Percentiles rank a stretch among this genome's conserved stretches.
phyloP scores from a whole-genome alignment of 2,797 vertebrate genomes.

The Zalophus californianus region DNA sequence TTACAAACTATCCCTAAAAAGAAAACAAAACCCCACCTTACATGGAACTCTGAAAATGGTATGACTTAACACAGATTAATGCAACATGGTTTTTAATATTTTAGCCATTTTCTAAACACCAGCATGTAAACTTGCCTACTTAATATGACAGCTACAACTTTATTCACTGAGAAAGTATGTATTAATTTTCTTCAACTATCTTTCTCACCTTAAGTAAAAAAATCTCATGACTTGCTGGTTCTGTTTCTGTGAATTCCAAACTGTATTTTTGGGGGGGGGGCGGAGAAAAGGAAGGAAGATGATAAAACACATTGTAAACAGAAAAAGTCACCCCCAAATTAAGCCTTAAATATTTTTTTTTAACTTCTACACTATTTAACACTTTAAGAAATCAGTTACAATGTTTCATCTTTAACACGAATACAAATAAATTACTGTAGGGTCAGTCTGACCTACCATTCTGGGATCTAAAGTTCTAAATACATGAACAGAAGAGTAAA shows the following conservation, averaged over 20 bases:
- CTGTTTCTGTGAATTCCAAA: slow-evolving; percentile 57
- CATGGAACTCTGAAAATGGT: slow-evolving; percentile 84
- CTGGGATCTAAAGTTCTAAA: slow-evolving; percentile 67
- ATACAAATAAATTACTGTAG: slow-evolving; percentile 75
- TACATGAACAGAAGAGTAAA: slow-evolving; percentile 63
- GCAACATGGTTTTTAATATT: slow-evolving; percentile 77
- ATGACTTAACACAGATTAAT: slow-evolving; percentile 84
- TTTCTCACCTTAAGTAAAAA: slow-evolving; percentile 74
- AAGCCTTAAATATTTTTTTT: slow-evolving; percentile 18
- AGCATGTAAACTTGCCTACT: slow-evolving; percentile 81
- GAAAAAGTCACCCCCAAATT: slow-evolving; percentile 57
- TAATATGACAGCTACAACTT: slow-evolving; percentile 79
- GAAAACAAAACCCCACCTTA: slow-evolving; percentile 74
- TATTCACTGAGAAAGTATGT: slow-evolving; percentile 79
- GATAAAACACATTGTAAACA: slow-evolving; percentile 72
- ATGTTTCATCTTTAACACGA: slow-evolving; percentile 70
- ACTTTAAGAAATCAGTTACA: slow-evolving; percentile 66
- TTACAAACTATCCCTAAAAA: slow-evolving; percentile 83
- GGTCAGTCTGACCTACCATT: slow-evolving; percentile 33
- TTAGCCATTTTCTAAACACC: slow-evolving; percentile 78
- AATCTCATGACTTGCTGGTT: slow-evolving; percentile 56
- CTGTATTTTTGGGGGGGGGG: background rate
- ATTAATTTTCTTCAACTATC: slow-evolving; percentile 73
- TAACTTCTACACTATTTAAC: slow-evolving; percentile 66
- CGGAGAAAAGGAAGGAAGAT: background rate